phyloP scores from a whole-genome alignment of 2,888 invertebrate genomes.

The Melipona bicolor region DNA sequence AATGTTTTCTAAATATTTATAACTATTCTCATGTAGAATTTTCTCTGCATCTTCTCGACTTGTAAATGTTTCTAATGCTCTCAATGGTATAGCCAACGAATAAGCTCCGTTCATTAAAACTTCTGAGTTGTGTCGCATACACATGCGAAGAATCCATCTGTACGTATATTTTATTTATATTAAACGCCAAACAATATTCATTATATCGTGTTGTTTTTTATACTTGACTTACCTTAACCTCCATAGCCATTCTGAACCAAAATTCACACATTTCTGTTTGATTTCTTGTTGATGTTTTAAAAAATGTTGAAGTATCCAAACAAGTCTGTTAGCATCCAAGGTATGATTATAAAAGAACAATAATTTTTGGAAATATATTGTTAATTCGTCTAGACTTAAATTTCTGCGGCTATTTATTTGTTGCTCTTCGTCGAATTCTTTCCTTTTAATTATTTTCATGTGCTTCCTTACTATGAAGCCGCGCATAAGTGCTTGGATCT shows the following conservation, averaged over 20 bases:
- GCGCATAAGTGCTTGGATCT: conserved; percentile 92
- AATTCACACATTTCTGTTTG: conserved; percentile 77
- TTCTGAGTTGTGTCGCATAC: conserved; percentile 85
- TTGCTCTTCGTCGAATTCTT: conserved; percentile 89
- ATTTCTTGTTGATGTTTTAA: conserved; percentile 83
- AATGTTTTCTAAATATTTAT: conserved; percentile 82
- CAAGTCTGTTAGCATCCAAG: conserved; percentile 88
- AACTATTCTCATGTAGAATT: conserved; percentile 65
- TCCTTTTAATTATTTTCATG: conserved; percentile 88
- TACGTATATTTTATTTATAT: conserved; percentile 55
- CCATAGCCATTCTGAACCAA: conserved; percentile 84
- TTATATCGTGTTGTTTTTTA: background rate
- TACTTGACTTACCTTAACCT: conserved; percentile 76
- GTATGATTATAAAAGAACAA: conserved; percentile 91
- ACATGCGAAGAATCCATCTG: conserved; percentile 86
- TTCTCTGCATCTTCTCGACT: conserved; percentile 82
- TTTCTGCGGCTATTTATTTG: conserved; percentile 83
- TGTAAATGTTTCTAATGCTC: conserved; percentile 92
- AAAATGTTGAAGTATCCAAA: conserved; percentile 83
- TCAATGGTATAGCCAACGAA: conserved; percentile 89
- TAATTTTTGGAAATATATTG: conserved; percentile 88
- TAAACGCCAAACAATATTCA: background rate
- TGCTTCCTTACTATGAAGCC: conserved; percentile 90
- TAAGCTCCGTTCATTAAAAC: conserved; percentile 77
- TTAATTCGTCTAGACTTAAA: conserved; percentile 84